Percentiles rank a stretch among this genome's conserved stretches.
Evolutionary conservation across 2,888 invertebrate genomes (phyloP).

Genomic region (Hoplodrina ambigua): DNA sequence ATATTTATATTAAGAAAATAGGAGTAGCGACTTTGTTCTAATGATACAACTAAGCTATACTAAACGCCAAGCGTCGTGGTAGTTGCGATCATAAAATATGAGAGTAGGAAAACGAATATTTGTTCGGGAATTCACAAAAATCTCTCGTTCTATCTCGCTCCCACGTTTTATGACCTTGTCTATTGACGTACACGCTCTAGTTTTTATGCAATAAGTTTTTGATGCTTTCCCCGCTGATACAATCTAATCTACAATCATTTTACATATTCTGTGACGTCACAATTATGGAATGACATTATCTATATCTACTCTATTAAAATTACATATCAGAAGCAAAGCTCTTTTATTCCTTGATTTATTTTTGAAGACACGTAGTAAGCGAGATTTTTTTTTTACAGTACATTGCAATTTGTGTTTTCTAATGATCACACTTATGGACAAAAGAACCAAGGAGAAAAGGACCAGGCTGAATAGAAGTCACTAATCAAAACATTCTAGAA

Average conservation of each 20-base stretch:
- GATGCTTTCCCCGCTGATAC: neutral
- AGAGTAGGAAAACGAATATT: neutral
- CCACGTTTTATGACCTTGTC: constrained; percentile 1
- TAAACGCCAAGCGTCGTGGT: neutral
- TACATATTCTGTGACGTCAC: constrained; percentile 38
- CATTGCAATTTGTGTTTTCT: neutral
- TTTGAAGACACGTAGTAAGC: neutral
- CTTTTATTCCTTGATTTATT: constrained; percentile 28
- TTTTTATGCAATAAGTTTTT: constrained; percentile 1
- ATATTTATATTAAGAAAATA: neutral
- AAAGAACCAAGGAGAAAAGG: neutral
- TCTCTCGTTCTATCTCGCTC: neutral
- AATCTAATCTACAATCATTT: constrained; percentile 9
- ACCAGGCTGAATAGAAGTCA: neutral
- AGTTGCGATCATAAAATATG: neutral
- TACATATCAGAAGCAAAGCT: constrained; percentile 11
- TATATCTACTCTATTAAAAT: constrained; percentile 12
- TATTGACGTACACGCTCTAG: neutral
- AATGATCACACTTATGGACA: neutral
- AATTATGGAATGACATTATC: constrained; percentile 37
- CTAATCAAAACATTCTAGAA: neutral
- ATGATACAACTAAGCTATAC: neutral
- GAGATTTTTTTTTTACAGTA: neutral
- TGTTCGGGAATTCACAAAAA: neutral
- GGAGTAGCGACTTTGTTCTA: neutral